Percentiles rank a stretch among this genome's conserved stretches.
phyloP scores from a whole-genome alignment of 1,140 invertebrate genomes.

The Thalassaphorura encarpata region DNA sequence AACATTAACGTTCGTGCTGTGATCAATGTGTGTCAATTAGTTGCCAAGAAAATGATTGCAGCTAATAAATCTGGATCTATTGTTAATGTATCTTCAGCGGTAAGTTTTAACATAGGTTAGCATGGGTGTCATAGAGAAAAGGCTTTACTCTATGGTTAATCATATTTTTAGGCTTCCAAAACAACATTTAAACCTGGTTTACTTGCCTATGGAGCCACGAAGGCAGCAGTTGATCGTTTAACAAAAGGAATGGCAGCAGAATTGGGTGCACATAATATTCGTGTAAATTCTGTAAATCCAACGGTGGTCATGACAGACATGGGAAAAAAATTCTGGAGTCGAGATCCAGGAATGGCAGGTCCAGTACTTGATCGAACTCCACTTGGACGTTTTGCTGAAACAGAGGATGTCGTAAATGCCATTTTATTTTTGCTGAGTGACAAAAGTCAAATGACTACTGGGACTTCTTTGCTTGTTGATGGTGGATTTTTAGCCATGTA shows the following conservation, averaged over 20 bases:
- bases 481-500: conserved; percentile 36
- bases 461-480: conserved; percentile 42
- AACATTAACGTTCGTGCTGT: too few relatives aligned
- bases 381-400: conserved; percentile 41
- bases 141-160: too few relatives aligned
- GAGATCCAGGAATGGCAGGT: conserved; percentile 46
- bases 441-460: conserved; percentile 35
- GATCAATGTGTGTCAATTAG: conserved; percentile 68
- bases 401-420: conserved; percentile 44
- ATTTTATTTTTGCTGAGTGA: conserved; percentile 45
- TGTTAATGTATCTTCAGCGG: conserved; percentile 74
- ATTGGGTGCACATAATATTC: conserved; percentile 41
- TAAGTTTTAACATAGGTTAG: too few relatives aligned
- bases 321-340: conserved; percentile 51
- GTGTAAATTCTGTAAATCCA: conserved; percentile 56
- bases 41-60: conserved; percentile 59
- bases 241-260: conserved; percentile 53
- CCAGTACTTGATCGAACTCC: conserved; percentile 34
- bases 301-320: conserved; percentile 52
- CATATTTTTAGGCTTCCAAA: neutral
- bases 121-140: too few relatives aligned
- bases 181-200: neutral
- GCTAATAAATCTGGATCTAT: conserved; percentile 61
- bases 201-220: conserved; percentile 36
- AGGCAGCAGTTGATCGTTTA: conserved; percentile 57